Evolutionary conservation across 2,888 invertebrate species (phyloP).

Genomic region (Drosophila hamatofila): DNA sequence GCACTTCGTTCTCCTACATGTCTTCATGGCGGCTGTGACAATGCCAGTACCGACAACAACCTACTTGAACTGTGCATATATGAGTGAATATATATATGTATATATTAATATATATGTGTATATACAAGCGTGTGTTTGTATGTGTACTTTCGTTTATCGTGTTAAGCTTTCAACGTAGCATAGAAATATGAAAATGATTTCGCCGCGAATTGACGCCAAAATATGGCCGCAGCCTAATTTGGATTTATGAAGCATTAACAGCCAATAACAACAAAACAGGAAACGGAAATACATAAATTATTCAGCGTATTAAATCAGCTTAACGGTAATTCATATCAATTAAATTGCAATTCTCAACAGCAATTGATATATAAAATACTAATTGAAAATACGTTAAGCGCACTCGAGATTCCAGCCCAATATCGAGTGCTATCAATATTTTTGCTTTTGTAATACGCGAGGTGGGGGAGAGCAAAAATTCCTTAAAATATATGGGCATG

Average conservation of each 20-base stretch:
- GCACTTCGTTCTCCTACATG: slow-evolving; percentile 10
- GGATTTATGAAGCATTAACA: slow-evolving; percentile 49
- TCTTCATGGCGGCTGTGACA: slow-evolving; percentile 31
- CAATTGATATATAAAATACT: slow-evolving; percentile 1
- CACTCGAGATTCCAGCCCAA: not conserved
- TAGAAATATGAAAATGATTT: slow-evolving; percentile 29
- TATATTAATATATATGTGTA: not conserved
- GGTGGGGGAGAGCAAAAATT: not conserved
- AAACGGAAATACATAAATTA: slow-evolving; percentile 36
- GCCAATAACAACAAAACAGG: slow-evolving; percentile 4
- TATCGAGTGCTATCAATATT: not conserved
- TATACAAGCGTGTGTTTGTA: not conserved
- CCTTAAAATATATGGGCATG: not conserved
- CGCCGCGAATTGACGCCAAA: slow-evolving; percentile 22
- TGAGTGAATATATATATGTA: slow-evolving; percentile 1
- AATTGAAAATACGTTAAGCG: not conserved
- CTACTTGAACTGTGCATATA: slow-evolving; percentile 39
- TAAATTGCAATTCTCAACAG: slow-evolving; percentile 10
- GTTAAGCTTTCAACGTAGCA: slow-evolving; percentile 34
- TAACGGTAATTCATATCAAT: slow-evolving; percentile 38
- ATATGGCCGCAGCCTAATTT: slow-evolving; percentile 36
- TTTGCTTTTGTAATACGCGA: not conserved
- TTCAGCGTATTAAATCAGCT: slow-evolving; percentile 42
- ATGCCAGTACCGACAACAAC: slow-evolving; percentile 36
- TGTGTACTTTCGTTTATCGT: slow-evolving; percentile 33